phyloP scores from a whole-genome alignment of 2,888 invertebrate genomes.

The Cordilura impudica region DNA sequence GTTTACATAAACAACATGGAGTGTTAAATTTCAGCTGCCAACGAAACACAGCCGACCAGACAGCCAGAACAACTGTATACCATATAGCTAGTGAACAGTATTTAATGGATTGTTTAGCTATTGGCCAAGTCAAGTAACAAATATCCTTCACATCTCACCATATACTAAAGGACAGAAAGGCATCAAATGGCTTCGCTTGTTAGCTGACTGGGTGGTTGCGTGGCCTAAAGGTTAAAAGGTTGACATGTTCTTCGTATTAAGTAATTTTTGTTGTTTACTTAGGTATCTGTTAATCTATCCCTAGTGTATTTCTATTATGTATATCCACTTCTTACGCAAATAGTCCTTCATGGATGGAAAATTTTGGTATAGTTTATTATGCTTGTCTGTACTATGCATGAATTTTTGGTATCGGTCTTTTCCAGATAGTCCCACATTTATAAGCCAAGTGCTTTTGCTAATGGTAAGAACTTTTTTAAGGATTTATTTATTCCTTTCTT shows the following conservation, averaged over 20 bases:
- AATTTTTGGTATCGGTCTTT: conserved; percentile 3
- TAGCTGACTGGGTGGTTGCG: background rate
- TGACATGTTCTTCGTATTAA: conserved; percentile 33
- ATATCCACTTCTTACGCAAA: conserved; percentile 68
- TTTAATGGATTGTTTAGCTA: background rate
- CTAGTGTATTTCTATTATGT: conserved; percentile 75
- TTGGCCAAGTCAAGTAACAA: background rate
- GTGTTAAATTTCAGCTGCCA: background rate
- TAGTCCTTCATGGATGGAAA: background rate
- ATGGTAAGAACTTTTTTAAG: conserved; percentile 5
- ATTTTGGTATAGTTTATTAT: background rate
- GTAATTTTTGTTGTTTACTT: conserved; percentile 43
- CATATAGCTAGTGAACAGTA: background rate
- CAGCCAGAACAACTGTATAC: background rate
- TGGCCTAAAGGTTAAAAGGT: background rate
- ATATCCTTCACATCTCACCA: background rate
- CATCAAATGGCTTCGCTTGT: background rate
- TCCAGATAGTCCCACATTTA: background rate
- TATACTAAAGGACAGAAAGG: conserved; percentile 17
- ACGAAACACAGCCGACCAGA: background rate
- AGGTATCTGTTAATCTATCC: conserved; percentile 71
- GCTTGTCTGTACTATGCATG: background rate
- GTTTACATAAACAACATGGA: conserved; percentile 26
- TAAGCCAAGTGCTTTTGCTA: conserved; percentile 10
- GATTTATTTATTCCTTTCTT: background rate